Base-by-base conservation (phyloP, 2,113 vertebrate species). In the Cacatua alba region DNA sequence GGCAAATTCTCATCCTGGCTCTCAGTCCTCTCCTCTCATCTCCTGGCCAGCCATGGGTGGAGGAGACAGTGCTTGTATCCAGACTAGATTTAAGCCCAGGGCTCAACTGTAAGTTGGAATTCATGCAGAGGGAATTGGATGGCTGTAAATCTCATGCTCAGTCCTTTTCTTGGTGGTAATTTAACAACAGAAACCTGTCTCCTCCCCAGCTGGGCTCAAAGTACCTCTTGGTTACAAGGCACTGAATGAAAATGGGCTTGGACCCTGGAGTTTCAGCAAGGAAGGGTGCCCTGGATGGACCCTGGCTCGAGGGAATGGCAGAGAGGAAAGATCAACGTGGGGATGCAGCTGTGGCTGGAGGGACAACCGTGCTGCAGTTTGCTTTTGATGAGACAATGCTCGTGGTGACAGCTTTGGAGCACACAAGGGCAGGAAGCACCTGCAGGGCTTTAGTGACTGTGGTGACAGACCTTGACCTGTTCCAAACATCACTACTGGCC, bases 371-470 rank as follows among this genome's bases (percentile, higher is more conserved):
- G 62, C 52, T 65, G 53, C 60, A 62, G 81, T 48, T 25, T 23
- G 18, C 39, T 31, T 81, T 64, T 49, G 37, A 69, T 1, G 11
- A 85, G 69, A 93, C 65, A 79, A 31, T 74, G 49, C 74, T 82
- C 3, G 5, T 60, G 75, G n/a, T 69, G 82, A 83, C 67, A 64
- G 0, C 82, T 77, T 33, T 15, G 37, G 52, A 94, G 85, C 43
- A 43, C 33, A 35, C 43, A 33, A 64, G 91, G 77, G 44, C 79
- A 86, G 91, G 83, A 93, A 95, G 82, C 92, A 95, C 88, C 95
- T 96, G 92, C 86, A 79, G 71, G 51, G 74, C 14, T 69, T 91
- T 87, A 46, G 51, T 49, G 57, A 33, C 19, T 6, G 1, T 49
- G 77, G 33, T 67, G 94, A 82, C 46, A 90, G 83, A 68, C 60